phyloP scores from a whole-genome alignment of 2,888 invertebrate species.

The Troides oblongomaculatus region DNA sequence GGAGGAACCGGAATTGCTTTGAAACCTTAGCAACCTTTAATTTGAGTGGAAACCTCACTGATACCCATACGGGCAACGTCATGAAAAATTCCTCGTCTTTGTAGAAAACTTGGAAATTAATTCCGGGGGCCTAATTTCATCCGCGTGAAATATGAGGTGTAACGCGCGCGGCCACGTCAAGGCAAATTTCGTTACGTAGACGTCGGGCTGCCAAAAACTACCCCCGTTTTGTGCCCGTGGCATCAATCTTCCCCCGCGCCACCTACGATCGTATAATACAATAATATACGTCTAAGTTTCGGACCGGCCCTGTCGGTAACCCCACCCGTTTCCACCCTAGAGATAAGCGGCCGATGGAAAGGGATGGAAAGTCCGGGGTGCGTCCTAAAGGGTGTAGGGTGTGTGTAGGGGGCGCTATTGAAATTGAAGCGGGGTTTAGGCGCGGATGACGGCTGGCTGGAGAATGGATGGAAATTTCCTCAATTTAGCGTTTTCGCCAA shows the following conservation, averaged over 20 bases:
- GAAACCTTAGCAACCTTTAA: constrained; percentile 62
- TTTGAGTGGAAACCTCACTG: constrained; percentile 53
- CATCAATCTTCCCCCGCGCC: constrained; percentile 78
- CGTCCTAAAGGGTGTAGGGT: constrained; percentile 79
- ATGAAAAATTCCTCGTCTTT: constrained; percentile 63
- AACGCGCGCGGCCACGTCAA: constrained; percentile 66
- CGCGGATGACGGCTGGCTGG: constrained; percentile 79
- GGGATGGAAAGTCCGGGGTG: constrained; percentile 60
- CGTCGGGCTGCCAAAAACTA: constrained; percentile 77
- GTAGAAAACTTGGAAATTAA: constrained; percentile 78
- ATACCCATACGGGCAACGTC: constrained; percentile 46
- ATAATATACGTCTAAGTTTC: constrained; percentile 80
- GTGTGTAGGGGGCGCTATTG: constrained; percentile 77
- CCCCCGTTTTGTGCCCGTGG: constrained; percentile 56
- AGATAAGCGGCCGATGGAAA: constrained; percentile 41
- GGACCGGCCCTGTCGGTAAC: constrained; percentile 78
- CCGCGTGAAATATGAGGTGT: constrained; percentile 73
- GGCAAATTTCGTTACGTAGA: constrained; percentile 74
- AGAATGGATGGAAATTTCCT: constrained; percentile 81
- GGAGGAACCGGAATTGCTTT: constrained; percentile 36
- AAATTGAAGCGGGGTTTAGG: constrained; percentile 80
- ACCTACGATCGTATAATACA: constrained; percentile 79
- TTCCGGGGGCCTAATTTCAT: constrained; percentile 72
- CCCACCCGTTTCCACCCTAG: constrained; percentile 45
- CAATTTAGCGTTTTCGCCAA: constrained; percentile 80